Conservation (phyloP, 2,113 vertebrate genomes). For the Neoarius graeffei region DNA sequence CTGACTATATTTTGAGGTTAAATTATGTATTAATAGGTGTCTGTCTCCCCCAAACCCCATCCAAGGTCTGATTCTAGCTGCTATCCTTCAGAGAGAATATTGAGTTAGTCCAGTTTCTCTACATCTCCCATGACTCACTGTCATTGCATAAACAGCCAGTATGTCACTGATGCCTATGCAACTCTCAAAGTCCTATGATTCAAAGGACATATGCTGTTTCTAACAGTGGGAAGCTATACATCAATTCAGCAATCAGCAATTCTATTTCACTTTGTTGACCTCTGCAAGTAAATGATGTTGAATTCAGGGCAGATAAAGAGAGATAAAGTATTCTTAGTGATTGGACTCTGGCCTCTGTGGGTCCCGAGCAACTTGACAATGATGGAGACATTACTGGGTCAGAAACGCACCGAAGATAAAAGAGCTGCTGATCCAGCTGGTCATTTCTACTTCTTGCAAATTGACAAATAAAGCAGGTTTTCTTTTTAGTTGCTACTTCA, state of each 20-base stretch:
- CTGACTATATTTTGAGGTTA: not conserved
- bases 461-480: not conserved
- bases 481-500: not conserved
- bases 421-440: not conserved
- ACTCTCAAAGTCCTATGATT: constrained; percentile 26
- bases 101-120: constrained; percentile 12
- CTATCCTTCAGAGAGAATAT: constrained; percentile 1
- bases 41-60: not conserved
- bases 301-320: constrained; percentile 24
- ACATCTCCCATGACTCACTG: constrained; percentile 13
- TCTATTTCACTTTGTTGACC: constrained; percentile 21
- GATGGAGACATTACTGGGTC: constrained; percentile 11
- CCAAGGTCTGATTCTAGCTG: not conserved
- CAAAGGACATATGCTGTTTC: constrained; percentile 2
- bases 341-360: constrained; percentile 6
- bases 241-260: constrained; percentile 35
- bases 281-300: constrained; percentile 28
- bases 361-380: constrained; percentile 10
- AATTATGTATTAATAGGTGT: not conserved
- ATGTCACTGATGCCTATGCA: constrained; percentile 7
- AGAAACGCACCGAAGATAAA: not conserved
- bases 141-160: not conserved
- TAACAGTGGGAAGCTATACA: constrained; percentile 1
- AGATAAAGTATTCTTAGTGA: constrained; percentile 10
- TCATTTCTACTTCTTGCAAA: not conserved